Percentiles rank a stretch among this genome's conserved stretches.
phyloP scores from a whole-genome alignment of 92 coral and sea anemone genomes.

The Isaurus tuberculatus region DNA sequence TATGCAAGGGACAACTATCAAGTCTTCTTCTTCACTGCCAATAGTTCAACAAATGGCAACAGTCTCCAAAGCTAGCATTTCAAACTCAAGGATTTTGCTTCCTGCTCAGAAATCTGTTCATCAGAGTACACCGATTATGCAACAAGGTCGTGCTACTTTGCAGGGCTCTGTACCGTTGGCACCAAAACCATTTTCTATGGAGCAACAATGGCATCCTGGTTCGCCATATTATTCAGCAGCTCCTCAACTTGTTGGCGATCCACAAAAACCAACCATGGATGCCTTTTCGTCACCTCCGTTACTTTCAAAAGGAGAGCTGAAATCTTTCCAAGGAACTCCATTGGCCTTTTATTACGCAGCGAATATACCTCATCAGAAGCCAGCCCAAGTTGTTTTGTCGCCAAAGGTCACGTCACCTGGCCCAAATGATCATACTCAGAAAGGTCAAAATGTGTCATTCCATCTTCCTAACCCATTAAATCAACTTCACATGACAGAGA shows the following conservation, averaged over 20 bases:
- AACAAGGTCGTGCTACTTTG: background rate
- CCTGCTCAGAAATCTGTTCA: slow-evolving; percentile 33
- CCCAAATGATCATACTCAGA: slow-evolving; percentile 6
- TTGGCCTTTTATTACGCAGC: slow-evolving; percentile 8
- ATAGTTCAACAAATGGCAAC: slow-evolving; percentile 10
- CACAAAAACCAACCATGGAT: slow-evolving; percentile 8
- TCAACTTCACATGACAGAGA: background rate
- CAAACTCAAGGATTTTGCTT: slow-evolving; percentile 21
- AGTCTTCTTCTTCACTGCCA: slow-evolving; percentile 9
- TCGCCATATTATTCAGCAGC: slow-evolving; percentile 6
- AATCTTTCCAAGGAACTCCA: slow-evolving; percentile 36
- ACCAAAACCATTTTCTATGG: slow-evolving; percentile 8
- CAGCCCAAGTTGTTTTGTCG: slow-evolving; percentile 18
- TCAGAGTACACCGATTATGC: slow-evolving; percentile 5
- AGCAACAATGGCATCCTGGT: slow-evolving; percentile 42
- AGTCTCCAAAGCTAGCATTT: slow-evolving; percentile 19
- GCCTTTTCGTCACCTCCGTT: slow-evolving; percentile 3
- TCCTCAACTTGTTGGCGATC: slow-evolving; percentile 26
- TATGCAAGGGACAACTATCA: slow-evolving; percentile 8
- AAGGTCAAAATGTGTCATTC: background rate
- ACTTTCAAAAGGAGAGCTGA: slow-evolving; percentile 39
- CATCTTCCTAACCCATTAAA: background rate
- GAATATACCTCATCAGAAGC: slow-evolving; percentile 5
- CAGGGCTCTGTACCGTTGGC: slow-evolving; percentile 29
- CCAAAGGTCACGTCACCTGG: slow-evolving; percentile 27